Evolutionary conservation across 2,888 invertebrate genomes (phyloP), one percentile per base, ranked within the genome.

Genomic region (Thecocarcelia acutangulata): DNA sequence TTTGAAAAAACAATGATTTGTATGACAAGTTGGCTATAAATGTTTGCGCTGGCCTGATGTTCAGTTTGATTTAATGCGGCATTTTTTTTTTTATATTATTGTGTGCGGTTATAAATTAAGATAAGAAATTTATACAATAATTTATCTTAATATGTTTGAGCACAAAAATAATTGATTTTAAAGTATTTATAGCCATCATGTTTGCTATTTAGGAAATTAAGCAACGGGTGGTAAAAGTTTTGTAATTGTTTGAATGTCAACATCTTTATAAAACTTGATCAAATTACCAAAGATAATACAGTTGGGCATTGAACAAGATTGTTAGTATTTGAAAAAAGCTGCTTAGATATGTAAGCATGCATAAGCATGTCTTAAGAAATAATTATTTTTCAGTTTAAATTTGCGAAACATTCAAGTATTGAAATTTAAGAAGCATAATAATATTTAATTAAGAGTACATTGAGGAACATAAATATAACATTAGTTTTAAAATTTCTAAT

Each of bases 11-110:
- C 78, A 82, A 78, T 78, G 78, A 82, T 82, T 82, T 82, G 74
- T 82, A 75, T 78, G 82, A 82, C 82, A 82, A 82, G 82, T 82
- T 82, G 74, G 58, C 82, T 70, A 82, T 82, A 82, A 82, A 82
- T 78, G 74, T 82, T 78, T 19, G 33, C 8, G 52, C 46, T 54
- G 42, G 75, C 52, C 74, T n/a, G 58, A 70, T 69, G 48, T 52
- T 40, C 40, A 19, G 21, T 61, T 69, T 74, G 70, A 75, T 82
- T 70, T 82, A 74, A 64, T 75, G 78, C 74, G 59, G 78, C 66
- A 82, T 50, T 78, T 77, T 78, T 12, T 52, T 61, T 73, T 59
- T 50, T 66, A 24, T 70, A 40, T 66, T 69, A 58, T 69, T 68
- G 42, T 52, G 28, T 56, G 44, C 50, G 68, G 56, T 54, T 66